phyloP scores from a whole-genome alignment of 1,140 invertebrate genomes.

The Asbolus verrucosus region DNA sequence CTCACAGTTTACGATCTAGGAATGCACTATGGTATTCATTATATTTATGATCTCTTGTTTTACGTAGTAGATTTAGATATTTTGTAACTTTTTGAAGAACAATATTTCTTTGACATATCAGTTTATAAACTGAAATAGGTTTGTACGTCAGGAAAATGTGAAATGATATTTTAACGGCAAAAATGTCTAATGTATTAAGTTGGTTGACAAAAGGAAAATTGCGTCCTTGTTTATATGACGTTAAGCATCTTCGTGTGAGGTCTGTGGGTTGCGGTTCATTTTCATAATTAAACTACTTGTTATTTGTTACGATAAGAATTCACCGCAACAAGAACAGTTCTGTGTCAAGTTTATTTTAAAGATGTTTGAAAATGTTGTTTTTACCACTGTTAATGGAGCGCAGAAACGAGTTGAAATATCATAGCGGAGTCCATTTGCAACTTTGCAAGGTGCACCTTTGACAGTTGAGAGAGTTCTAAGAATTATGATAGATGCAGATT shows the following conservation, averaged over 20 bases:
- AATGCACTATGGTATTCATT: too few relatives aligned
- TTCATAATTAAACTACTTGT: constrained; percentile 27
- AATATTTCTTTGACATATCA: too few relatives aligned
- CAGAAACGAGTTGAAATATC: constrained; percentile 19
- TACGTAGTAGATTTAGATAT: too few relatives aligned
- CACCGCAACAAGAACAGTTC: background rate
- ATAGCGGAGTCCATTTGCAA: constrained; percentile 27
- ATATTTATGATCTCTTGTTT: too few relatives aligned
- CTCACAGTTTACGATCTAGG: too few relatives aligned
- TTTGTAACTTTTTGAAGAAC: too few relatives aligned
- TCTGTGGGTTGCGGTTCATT: constrained; percentile 2
- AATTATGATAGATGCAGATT: constrained; percentile 30
- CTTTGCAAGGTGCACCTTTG: constrained; percentile 16
- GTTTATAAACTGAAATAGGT: too few relatives aligned
- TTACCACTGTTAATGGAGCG: constrained; percentile 18
- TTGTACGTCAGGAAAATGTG: too few relatives aligned
- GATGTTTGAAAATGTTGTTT: constrained; percentile 32
- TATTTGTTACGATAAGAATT: constrained; percentile 20
- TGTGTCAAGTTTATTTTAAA: constrained; percentile 8
- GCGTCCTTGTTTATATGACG: constrained; percentile 20
- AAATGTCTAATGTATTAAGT: too few relatives aligned
- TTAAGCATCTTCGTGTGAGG: constrained; percentile 9
- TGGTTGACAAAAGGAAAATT: constrained; percentile 18
- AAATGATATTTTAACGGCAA: too few relatives aligned
- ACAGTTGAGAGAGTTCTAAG: constrained; percentile 7